Evolutionary conservation across 2,797 vertebrate genomes (phyloP), one percentile per base, ranked within the genome.

Genomic region (Propithecus deckenii): DNA sequence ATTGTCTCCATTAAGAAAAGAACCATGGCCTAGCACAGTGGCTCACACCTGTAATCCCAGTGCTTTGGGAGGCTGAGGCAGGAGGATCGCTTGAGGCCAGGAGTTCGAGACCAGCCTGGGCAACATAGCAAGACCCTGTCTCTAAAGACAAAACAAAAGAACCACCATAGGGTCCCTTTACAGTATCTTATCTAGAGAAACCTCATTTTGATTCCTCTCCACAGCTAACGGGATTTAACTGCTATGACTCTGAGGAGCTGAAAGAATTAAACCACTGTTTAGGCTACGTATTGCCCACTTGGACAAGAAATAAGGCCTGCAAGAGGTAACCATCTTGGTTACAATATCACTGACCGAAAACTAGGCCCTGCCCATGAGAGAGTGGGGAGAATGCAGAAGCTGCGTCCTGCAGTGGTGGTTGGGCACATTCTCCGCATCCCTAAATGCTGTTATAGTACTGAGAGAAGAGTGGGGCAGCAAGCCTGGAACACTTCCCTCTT

Each of bases 391-490:
- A 7, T 23, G 30, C 63, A 72, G 61, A 17, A 20, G 48, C 48
- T 6, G 59, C 14, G 3, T 13, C 67, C 32, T 17, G 28, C 32
- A 38, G n/a, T 14, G 38, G 17, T 7, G 32, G 43, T 17, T 2
- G 20, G 71, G 46, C 38, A 0, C 9, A 0, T 28, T 2, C 52
- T 32, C 1, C 18, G 1, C 5, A 22, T 10, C 46, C 17, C n/a
- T 22, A 52, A 20, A 57, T 20, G 30, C 10, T 15, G 1, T 11
- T 11, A 3, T 48, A 52, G 15, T 7, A 2, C 32, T 59, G 41
- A 59, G 59, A 38, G 35, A 22, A 89, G 20, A 5, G 83, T 0
- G 1, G 78, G 17, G 4, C 1, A 13, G 22, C 22, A 3, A 41
- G 22, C 20, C 17, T 4, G 12, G 52, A 32, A 41, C 20, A 23